Conservation (phyloP, 2,797 vertebrate species). For the Bufotes viridis region DNA sequence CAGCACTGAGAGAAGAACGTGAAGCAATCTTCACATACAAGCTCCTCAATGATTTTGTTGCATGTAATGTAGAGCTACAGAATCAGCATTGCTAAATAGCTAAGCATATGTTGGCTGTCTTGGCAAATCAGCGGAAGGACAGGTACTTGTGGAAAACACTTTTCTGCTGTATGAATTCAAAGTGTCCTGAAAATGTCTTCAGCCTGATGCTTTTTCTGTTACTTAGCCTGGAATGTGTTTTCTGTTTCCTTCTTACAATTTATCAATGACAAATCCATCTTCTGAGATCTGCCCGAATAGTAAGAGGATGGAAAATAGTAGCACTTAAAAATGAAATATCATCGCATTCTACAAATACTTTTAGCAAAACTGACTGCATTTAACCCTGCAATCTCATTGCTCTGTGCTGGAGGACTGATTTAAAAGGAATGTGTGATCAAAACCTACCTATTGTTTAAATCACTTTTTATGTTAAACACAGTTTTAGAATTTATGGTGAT, state of each 20-base stretch:
- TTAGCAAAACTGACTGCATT: too few species aligned
- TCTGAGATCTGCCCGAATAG: background rate
- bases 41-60: slow-evolving; percentile 2
- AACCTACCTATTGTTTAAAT: too few species aligned
- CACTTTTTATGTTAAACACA: too few species aligned
- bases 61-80: background rate
- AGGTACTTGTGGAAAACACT: slow-evolving; percentile 4
- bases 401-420: too few species aligned
- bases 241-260: background rate
- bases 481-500: too few species aligned
- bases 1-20: background rate
- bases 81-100: slow-evolving; percentile 21
- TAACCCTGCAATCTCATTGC: too few species aligned
- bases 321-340: too few species aligned
- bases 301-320: background rate
- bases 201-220: background rate
- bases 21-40: background rate
- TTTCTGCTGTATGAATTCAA: slow-evolving; percentile 15
- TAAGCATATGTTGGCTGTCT: slow-evolving; percentile 23
- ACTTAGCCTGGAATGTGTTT: background rate
- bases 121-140: slow-evolving; percentile 15
- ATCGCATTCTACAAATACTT: too few species aligned
- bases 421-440: too few species aligned
- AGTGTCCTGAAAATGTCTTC: background rate
- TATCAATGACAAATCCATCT: background rate